These are phyloP conservation scores for Lepidocyrtoides sp. DNA, from an alignment of 2,888 invertebrate species.

Conservation along the genomic window DNA sequence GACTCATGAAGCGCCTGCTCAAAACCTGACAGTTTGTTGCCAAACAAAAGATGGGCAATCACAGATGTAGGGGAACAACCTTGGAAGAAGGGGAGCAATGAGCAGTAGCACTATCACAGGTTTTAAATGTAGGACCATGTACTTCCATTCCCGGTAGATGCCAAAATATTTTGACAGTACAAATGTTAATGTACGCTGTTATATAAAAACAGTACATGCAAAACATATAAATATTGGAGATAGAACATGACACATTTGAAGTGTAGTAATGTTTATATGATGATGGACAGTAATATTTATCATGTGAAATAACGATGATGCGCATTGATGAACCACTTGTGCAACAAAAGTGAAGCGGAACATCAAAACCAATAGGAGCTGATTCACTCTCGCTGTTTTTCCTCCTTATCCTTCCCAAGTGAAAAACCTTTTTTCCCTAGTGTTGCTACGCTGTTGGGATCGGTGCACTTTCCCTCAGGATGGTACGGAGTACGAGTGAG, in stretches of 20 bases:
- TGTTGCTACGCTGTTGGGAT: conserved; percentile 58
- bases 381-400: neutral
- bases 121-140: neutral
- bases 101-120: neutral
- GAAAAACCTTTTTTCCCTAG: conserved; percentile 50
- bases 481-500: neutral
- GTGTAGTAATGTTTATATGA: too few species aligned
- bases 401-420: conserved; percentile 22
- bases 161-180: neutral
- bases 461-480: neutral
- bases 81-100: neutral
- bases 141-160: conserved; percentile 6
- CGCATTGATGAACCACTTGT: conserved; percentile 2
- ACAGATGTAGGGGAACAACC: neutral
- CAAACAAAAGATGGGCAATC: too few species aligned
- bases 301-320: neutral
- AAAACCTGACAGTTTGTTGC: too few species aligned
- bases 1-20: too few species aligned
- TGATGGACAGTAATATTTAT: too few species aligned
- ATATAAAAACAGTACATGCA: neutral
- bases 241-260: too few species aligned
- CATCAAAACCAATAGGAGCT: neutral
- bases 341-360: neutral
- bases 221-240: neutral
- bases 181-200: too few species aligned